A percentile compares a stretch with the other conserved stretches of the same genome.
phyloP scores from a whole-genome alignment of 2,797 vertebrate species.

The Allobates femoralis region DNA sequence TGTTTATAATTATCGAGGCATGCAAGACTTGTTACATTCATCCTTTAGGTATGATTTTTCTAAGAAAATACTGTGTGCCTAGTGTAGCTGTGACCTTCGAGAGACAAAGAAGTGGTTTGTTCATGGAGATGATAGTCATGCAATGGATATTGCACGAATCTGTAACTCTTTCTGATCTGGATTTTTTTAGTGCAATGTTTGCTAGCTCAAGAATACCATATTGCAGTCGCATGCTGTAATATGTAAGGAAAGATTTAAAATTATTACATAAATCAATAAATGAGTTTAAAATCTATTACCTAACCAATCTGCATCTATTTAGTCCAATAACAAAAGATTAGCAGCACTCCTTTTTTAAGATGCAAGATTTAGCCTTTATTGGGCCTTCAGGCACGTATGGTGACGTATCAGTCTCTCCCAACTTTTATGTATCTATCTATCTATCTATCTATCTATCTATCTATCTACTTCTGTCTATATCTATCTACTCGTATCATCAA shows the following conservation, averaged over 20 bases:
- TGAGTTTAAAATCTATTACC: not conserved
- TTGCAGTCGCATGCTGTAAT: not conserved
- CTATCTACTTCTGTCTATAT: too few species aligned
- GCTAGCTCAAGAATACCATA: too few species aligned
- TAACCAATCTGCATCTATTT: too few species aligned
- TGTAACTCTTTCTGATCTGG: not conserved
- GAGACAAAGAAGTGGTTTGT: constrained; percentile 44
- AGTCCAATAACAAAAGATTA: too few species aligned
- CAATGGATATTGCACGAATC: not conserved
- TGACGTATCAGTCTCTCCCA: too few species aligned
- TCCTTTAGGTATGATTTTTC: constrained; percentile 39
- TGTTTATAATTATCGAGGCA: constrained; percentile 44
- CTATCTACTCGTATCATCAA: too few species aligned
- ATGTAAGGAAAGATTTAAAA: not conserved
- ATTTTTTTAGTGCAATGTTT: not conserved
- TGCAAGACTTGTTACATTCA: constrained; percentile 51
- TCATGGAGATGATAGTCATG: constrained; percentile 5
- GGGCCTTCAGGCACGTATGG: too few species aligned
- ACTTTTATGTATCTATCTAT: too few species aligned
- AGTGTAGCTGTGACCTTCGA: not conserved
- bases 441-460: too few species aligned
- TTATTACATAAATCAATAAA: not conserved
- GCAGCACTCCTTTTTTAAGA: too few species aligned
- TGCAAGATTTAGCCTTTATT: too few species aligned
- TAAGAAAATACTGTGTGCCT: constrained; percentile 47